Evolutionary conservation across 2,113 vertebrate genomes (phyloP), one percentile per base, ranked within the genome.

Genomic region (Saimiri boliviensis): DNA sequence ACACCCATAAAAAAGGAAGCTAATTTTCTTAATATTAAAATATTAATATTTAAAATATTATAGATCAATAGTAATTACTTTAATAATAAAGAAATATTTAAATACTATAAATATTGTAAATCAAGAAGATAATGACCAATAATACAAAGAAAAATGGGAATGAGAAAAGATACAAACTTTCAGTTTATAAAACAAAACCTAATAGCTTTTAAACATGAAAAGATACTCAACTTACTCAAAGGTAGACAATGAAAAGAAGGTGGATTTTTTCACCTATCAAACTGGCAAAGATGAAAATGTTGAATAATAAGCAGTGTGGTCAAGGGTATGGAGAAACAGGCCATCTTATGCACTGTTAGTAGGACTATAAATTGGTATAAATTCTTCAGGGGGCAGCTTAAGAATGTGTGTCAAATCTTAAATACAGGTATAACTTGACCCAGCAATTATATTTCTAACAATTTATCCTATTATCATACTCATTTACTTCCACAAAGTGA

Each of bases 241-340:
- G n/a, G 9, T 42, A 79, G 27, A 89, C 23, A 91, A 17, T 25
- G 7, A 83, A 79, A 90, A 85, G 30, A 70, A 86, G n/a, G 81
- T 54, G 60, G 19, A 13, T 35, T 14, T 96, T 86, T 89, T 93
- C 37, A 54, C 54, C 63, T 86, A 37, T 54, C 16, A 71, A 37
- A 63, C 37, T 90, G 91, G 45, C n/a, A 73, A 93, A 86, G 73
- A 90, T 66, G 13, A 90, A 86, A 85, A 71, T 80, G 12, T 63
- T 66, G 71, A 66, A 60, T 80, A 42, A 70, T 47, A 73, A 42
- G 54, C 8, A 63, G 70, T 45, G 12, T 56, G 19, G 52, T 80
- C 52, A 81, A 80, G n/a, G 54, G 35, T 56, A 16, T 89, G 40
- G 25, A 89, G 70, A 83, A 58, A 84, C 0, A 49, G 14, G 7